These are phyloP conservation scores for Orius insidiosus DNA, from an alignment of 1,140 invertebrate species.

Conservation along the genomic window DNA sequence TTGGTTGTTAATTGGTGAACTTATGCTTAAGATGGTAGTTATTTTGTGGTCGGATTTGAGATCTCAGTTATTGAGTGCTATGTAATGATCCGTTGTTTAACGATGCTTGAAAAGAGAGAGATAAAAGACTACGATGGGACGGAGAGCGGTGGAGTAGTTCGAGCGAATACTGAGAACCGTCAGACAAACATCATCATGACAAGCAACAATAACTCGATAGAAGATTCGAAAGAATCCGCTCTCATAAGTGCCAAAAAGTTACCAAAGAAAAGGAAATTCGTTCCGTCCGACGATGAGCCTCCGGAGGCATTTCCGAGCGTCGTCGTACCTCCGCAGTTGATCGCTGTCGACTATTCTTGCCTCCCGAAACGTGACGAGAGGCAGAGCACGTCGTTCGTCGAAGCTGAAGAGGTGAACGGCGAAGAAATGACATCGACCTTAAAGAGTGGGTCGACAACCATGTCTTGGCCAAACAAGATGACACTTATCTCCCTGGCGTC, in stretches of 20 bases:
- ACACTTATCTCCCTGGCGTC: constrained; percentile 67
- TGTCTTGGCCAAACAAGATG: constrained; percentile 67
- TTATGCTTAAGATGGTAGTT: too few relatives aligned
- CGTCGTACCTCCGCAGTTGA: constrained; percentile 31
- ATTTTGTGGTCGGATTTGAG: neutral
- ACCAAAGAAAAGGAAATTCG: constrained; percentile 77
- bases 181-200: constrained; percentile 16
- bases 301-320: constrained; percentile 27
- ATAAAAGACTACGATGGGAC: constrained; percentile 15
- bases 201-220: constrained; percentile 16
- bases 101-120: constrained; percentile 17
- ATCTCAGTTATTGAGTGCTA: neutral
- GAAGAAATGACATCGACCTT: constrained; percentile 46
- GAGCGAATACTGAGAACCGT: constrained; percentile 4
- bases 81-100: constrained; percentile 17
- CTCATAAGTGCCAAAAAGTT: constrained; percentile 35
- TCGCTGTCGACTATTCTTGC: constrained; percentile 39
- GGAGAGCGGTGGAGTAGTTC: constrained; percentile 7
- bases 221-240: constrained; percentile 13
- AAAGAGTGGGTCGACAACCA: constrained; percentile 80
- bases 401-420: constrained; percentile 15
- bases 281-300: constrained; percentile 60
- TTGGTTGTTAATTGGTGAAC: neutral
- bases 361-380: constrained; percentile 13
- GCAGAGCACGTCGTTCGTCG: neutral